These are phyloP conservation scores for Gymnocephalus cernua DNA, from an alignment of 2,113 vertebrate species.

Conservation along the genomic window DNA sequence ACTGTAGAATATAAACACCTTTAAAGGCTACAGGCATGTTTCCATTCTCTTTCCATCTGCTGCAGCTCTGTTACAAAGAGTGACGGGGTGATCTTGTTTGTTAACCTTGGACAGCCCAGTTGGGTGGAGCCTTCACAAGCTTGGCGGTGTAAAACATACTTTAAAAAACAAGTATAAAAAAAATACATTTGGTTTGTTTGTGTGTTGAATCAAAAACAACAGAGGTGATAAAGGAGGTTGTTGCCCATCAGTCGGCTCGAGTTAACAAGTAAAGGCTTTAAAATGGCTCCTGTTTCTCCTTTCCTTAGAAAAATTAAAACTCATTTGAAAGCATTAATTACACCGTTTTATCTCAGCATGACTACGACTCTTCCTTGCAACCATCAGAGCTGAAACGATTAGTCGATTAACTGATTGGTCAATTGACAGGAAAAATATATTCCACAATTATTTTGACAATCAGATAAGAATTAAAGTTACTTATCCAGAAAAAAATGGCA, in stretches of 20 bases:
- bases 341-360: background rate
- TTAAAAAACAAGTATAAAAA: background rate
- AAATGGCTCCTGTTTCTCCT: background rate
- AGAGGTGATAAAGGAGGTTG: background rate
- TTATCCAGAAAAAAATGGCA: background rate
- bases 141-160: constrained; percentile 7
- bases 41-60: constrained; percentile 27
- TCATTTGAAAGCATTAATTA: background rate
- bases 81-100: background rate
- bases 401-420: background rate
- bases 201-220: constrained; percentile 27
- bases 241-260: background rate
- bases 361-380: background rate
- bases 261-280: background rate
- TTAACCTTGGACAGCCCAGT: background rate
- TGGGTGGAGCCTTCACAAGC: constrained; percentile 26
- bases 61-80: background rate
- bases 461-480: too few species aligned
- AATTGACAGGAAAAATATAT: background rate
- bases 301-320: background rate
- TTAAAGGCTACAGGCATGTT: background rate
- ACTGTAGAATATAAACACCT: constrained; percentile 30
- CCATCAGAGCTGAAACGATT: too few species aligned
- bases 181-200: constrained; percentile 51
- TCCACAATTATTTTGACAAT: too few species aligned